phyloP scores from a whole-genome alignment of 2,888 invertebrate species.

The Phyto melanocephala region DNA sequence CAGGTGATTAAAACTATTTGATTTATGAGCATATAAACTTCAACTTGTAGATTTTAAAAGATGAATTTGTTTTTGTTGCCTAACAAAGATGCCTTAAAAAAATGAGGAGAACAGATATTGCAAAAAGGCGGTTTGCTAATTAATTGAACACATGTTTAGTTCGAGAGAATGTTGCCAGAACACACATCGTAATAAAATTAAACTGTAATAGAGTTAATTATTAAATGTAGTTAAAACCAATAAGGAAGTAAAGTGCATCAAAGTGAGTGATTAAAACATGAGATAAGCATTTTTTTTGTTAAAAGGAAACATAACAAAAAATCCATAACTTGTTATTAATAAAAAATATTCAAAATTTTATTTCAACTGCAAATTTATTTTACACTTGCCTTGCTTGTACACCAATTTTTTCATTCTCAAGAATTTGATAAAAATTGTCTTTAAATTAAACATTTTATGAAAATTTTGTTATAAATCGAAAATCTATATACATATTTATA shows the following conservation, averaged over 20 bases:
- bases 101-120: slow-evolving; percentile 21
- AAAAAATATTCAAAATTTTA: no score
- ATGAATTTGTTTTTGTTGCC: slow-evolving; percentile 22
- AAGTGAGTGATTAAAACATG: not conserved
- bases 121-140: slow-evolving; percentile 55
- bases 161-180: slow-evolving; percentile 4
- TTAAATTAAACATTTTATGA: no score
- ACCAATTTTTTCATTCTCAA: no score
- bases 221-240: not conserved
- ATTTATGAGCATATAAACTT: slow-evolving; percentile 54
- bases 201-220: slow-evolving; percentile 28
- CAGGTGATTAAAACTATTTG: slow-evolving; percentile 58
- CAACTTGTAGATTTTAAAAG: slow-evolving; percentile 49
- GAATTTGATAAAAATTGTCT: no score
- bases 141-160: slow-evolving; percentile 52
- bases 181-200: not conserved
- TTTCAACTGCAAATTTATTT: no score
- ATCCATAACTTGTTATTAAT: no score
- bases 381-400: no score
- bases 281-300: not conserved
- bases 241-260: not conserved
- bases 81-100: not conserved
- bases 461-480: no score
- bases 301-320: no score
- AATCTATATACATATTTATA: no score